phyloP scores from a whole-genome alignment of 2,797 vertebrate genomes.

The Chelon auratus region DNA sequence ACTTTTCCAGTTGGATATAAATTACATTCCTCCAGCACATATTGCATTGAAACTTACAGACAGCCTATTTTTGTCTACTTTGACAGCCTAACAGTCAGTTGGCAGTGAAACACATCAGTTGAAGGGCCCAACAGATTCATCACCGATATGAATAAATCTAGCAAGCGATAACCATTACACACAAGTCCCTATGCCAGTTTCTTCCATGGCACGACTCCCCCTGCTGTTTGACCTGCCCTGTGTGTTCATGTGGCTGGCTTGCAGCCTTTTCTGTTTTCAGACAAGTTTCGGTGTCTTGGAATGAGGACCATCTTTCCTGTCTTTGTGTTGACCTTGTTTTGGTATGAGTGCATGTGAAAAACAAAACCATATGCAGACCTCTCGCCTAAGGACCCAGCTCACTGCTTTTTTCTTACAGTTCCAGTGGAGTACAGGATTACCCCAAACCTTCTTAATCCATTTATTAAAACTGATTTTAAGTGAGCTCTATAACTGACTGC shows the following conservation, averaged over 20 bases:
- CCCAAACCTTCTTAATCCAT: conserved; percentile 30
- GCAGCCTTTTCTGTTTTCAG: conserved; percentile 58
- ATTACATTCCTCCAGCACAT: neutral
- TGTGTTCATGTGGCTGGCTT: conserved; percentile 50
- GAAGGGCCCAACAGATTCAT: neutral
- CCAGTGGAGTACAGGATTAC: conserved; percentile 56
- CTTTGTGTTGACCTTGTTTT: conserved; percentile 57
- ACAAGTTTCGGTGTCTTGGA: conserved; percentile 44
- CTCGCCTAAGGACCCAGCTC: conserved; percentile 80
- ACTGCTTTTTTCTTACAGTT: conserved; percentile 77
- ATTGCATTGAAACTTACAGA: neutral
- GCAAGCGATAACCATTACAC: conserved; percentile 35
- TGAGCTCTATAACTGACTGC: conserved; percentile 37
- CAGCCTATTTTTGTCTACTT: neutral
- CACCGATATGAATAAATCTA: neutral
- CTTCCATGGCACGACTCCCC: conserved; percentile 51
- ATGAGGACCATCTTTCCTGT: conserved; percentile 51
- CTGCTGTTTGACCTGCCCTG: conserved; percentile 60
- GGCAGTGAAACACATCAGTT: neutral
- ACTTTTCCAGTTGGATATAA: neutral
- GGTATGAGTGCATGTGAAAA: conserved; percentile 75
- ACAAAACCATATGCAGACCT: conserved; percentile 68
- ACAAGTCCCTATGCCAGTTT: conserved; percentile 32
- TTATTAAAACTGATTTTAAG: conserved; percentile 27
- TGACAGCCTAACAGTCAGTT: neutral